Evolutionary conservation across 2,888 invertebrate genomes (phyloP).

Genomic region (Leptopilina syphax): DNA sequence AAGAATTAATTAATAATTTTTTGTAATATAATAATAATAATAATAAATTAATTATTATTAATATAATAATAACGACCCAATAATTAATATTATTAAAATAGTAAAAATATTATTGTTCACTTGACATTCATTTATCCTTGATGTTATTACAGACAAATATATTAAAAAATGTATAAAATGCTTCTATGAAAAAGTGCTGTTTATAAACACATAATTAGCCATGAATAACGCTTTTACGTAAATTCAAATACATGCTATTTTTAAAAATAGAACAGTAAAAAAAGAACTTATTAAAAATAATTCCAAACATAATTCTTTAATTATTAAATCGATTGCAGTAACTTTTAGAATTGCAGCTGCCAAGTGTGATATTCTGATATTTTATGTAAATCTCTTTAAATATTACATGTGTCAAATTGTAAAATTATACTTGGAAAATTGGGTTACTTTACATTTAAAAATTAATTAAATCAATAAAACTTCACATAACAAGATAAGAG

Average conservation of each 20-base stretch:
- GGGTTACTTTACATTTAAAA: conserved; percentile 8
- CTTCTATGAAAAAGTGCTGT: no score
- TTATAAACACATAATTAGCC: neutral
- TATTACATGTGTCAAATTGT: conserved; percentile 3
- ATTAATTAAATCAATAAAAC: conserved; percentile 17
- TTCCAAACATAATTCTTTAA: neutral
- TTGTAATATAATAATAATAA: no score
- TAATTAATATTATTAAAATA: no score
- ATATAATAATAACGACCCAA: no score
- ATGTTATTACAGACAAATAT: no score
- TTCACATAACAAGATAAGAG: conserved; percentile 8
- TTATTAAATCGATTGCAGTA: conserved; percentile 11
- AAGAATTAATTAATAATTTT: no score
- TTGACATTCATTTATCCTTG: no score
- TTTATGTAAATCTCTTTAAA: neutral
- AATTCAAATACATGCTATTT: neutral
- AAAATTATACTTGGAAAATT: conserved; percentile 10
- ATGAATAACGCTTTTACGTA: conserved; percentile 5
- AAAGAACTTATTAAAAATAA: conserved; percentile 11
- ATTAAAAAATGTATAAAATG: no score
- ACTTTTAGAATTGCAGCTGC: neutral
- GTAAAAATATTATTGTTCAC: no score
- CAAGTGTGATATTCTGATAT: neutral
- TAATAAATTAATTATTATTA: no score
- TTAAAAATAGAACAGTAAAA: neutral